Base-by-base conservation (phyloP, 2,113 vertebrate genomes). In the Calypte anna region DNA sequence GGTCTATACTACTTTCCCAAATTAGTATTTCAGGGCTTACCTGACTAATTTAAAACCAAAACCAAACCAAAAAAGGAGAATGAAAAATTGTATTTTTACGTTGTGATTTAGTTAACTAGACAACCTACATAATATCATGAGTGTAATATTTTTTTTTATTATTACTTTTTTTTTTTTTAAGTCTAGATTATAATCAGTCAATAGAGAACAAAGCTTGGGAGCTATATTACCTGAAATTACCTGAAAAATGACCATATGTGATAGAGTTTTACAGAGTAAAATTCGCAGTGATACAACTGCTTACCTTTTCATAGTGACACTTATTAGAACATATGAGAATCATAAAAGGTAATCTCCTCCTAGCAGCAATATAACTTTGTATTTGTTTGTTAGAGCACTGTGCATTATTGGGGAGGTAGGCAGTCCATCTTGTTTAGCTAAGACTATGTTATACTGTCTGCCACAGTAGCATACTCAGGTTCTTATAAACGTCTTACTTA, bases 271-370 rank as follows among this genome's bases (percentile, higher is more conserved):
- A 96, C 77, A 24, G 94, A 94, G 58, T 84, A 95, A 94, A 98
- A 97, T 96, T 92, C 86, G 63, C 78, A 91, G 87, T 96, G 96
- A 97, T 97, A 82, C 95, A 97, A 92, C 70, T 91, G 88, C 86
- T 96, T 97, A 96, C 90, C 88, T 97, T 96, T 97, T 87, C 84
- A 50, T 62, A 86, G 72, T 96, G 97, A 97, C 95, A 81, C 96
- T 97, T 97, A 97, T 86, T 96, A 95, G 94, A 96, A 97, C 61
- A 89, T 97, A 97, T 22, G 95, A 96, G 96, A 97, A 93, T 95
- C 95, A 82, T 95, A 96, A 96, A 79, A 94, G 77, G 74, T 86
- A 92, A 93, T 97, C 90, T 95, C 58, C 93, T 97, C 91, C 81
- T 96, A 70, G 86, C 94, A 88, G 91, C 82, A 77, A 78, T n/a